Base-by-base conservation (phyloP, 2,113 vertebrate genomes). In the Reinhardtius hippoglossoides region DNA sequence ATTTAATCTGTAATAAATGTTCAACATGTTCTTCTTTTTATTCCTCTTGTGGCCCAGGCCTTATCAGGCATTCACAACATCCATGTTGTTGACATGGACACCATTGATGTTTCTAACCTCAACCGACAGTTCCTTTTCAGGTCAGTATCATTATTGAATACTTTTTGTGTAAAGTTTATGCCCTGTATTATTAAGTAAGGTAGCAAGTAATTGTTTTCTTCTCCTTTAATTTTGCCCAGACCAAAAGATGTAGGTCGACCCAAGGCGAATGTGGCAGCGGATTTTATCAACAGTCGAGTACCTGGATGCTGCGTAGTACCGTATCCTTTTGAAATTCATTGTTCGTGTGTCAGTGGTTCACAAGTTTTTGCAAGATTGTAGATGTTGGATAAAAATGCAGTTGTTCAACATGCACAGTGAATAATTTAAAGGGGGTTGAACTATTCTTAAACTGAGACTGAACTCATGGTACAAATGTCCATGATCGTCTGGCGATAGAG, bases 51-150 rank as follows among this genome's bases (percentile, higher is more conserved):
- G 78, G 42, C 24, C 67, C 89, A 98, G 97, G 97, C 96, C 2
- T 89, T 98, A 76, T 97, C 96, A 46, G 97, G 97, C 63, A 97
- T 98, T 90, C 94, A 92, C 40, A 94, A 97, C 87, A 97, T 98
- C 87, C 95, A 97, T 87, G 96, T 98, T 26, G 95, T 98, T 78
- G 97, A 98, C 87, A 98, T 98, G 97, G 97, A 98, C 81, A 97
- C 95, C 79, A 96, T 98, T 91, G 96, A 98, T 90, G 92, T 98
- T 83, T 98, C 97, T 71, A 98, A 98, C 81, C 89, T 98, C 66
- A 98, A 98, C 86, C 95, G 97, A 46, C 97, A 98, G 74, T 98
- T 98, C 88, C 94, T 98, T 66, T 98, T 98, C 92, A 95, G 97
- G 97, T 97, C 88, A 96, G 96, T 76, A 21, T 3, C 21, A 13